Evolutionary conservation across 1,140 invertebrate genomes (phyloP).

Genomic region (Pogonus chalceus): DNA sequence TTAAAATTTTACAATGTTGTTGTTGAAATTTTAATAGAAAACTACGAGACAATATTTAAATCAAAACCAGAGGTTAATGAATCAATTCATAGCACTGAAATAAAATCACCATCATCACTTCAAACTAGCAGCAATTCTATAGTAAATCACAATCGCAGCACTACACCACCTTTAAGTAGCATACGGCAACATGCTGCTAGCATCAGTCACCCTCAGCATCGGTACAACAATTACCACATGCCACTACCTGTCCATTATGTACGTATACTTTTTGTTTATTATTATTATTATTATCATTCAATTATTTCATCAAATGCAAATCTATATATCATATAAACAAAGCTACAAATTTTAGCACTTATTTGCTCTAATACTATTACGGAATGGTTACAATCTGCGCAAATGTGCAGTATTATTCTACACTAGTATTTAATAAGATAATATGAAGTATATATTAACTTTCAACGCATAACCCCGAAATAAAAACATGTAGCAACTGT

Average conservation of each 20-base stretch:
- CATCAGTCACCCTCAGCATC: background rate
- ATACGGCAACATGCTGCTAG: background rate
- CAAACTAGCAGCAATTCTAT: conserved; percentile 5
- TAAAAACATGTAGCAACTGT: no score
- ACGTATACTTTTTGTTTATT: no score
- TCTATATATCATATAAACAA: no score
- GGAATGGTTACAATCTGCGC: background rate
- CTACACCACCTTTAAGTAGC: background rate
- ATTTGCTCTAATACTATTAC: no score
- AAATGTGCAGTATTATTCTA: background rate
- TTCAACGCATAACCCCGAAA: no score
- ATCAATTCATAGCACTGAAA: background rate
- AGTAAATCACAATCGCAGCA: background rate
- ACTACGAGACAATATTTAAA: conserved; percentile 71
- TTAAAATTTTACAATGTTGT: conserved; percentile 98
- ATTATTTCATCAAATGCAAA: no score
- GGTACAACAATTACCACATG: background rate
- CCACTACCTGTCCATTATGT: background rate
- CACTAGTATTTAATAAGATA: background rate
- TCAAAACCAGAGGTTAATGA: conserved; percentile 34
- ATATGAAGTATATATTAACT: no score
- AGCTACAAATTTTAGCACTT: no score
- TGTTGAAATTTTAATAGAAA: conserved; percentile 90
- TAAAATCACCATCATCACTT: background rate
- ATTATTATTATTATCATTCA: no score